Conservation (phyloP, 2,113 vertebrate species). For the Trogon melanurus region DNA sequence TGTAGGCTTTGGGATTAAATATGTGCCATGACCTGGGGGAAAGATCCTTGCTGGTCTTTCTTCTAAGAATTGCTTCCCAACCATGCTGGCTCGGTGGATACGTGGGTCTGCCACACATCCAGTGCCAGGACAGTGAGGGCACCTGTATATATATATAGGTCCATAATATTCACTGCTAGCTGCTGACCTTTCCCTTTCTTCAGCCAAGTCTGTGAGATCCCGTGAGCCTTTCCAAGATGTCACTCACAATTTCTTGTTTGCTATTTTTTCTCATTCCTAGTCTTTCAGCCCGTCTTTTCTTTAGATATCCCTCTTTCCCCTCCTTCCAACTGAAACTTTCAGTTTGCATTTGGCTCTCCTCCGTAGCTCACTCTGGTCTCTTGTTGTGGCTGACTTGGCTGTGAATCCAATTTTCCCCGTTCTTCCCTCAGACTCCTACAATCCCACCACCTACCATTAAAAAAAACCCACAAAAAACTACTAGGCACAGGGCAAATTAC, state of each 20-base stretch:
- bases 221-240: background rate
- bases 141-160: background rate
- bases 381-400: background rate
- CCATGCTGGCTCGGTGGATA: background rate
- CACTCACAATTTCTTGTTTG: background rate
- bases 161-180: background rate
- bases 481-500: background rate
- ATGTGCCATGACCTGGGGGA: background rate
- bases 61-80: background rate
- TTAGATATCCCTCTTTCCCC: background rate
- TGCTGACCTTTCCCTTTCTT: background rate
- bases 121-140: background rate
- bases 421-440: background rate
- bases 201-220: background rate
- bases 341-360: background rate
- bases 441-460: background rate
- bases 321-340: background rate
- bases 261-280: background rate
- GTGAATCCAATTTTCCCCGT: background rate
- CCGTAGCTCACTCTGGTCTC: background rate
- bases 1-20: background rate
- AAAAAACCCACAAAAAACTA: background rate
- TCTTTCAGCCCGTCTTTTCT: background rate
- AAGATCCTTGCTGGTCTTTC: background rate
- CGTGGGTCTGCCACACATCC: background rate